Conservation (phyloP, 2,113 vertebrate genomes). For the Rhabdornis inornatus region DNA sequence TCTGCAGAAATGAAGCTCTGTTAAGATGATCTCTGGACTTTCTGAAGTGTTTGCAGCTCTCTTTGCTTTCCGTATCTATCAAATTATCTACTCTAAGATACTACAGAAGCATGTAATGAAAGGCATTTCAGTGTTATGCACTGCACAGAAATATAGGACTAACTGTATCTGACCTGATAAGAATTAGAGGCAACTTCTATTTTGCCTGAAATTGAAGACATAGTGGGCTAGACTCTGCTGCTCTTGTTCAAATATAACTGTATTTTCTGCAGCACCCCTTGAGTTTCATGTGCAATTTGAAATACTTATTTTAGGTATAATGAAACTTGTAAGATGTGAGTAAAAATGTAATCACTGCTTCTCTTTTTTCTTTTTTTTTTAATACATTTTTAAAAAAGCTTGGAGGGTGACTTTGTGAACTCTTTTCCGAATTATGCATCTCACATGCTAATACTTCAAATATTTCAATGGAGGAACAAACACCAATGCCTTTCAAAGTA, state of each 20-base stretch:
- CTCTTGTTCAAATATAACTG: not conserved
- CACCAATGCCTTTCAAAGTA: not conserved
- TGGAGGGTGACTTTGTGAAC: not conserved
- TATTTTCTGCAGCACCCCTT: not conserved
- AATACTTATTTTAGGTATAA: not conserved
- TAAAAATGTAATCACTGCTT: not conserved
- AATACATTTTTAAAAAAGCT: fast-evolving
- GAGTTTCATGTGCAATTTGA: not conserved
- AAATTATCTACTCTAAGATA: not conserved
- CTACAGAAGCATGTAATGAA: not conserved
- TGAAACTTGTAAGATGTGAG: not conserved
- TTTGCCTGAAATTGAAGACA: not conserved
- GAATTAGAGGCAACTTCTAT: not conserved
- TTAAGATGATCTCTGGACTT: not conserved
- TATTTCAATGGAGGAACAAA: not conserved
- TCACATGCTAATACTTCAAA: not conserved
- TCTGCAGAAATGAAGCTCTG: not conserved
- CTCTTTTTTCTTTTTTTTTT: not conserved
- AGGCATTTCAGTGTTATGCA: not conserved
- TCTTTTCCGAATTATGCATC: not conserved
- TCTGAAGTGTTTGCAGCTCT: not conserved
- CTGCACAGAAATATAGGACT: not conserved
- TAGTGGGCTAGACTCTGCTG: not conserved
- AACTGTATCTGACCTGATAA: not conserved
- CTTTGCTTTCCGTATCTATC: not conserved